These are phyloP conservation scores for Germaria angustata DNA, from an alignment of 2,888 invertebrate species.

Conservation along the genomic window DNA sequence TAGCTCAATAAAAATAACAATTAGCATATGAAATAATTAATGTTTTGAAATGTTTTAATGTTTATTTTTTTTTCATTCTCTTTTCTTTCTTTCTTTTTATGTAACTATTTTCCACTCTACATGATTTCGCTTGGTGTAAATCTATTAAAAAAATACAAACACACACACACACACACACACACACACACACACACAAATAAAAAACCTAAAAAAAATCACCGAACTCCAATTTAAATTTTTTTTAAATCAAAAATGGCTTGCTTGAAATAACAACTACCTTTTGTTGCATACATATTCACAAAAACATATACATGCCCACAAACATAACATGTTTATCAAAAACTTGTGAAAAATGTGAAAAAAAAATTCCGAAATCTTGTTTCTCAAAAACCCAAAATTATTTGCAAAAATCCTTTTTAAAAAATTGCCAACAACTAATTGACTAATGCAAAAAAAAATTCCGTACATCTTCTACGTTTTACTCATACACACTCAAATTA, in stretches of 20 bases:
- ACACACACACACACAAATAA: not conserved
- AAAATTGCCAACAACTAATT: slow-evolving; percentile 13
- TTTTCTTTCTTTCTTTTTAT: slow-evolving; percentile 66
- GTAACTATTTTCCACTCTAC: slow-evolving; percentile 56
- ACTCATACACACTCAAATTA: not conserved
- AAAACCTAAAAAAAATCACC: slow-evolving; percentile 12
- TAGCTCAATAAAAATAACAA: not conserved
- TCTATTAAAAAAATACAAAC: slow-evolving; percentile 26
- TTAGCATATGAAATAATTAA: slow-evolving; percentile 30
- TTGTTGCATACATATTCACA: not conserved
- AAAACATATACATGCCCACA: slow-evolving; percentile 3
- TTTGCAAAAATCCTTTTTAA: slow-evolving; percentile 20
- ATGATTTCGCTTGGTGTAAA: slow-evolving; percentile 39
- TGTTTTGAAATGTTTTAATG: slow-evolving; percentile 68
- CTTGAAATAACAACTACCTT: slow-evolving; percentile 50
- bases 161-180: no score
- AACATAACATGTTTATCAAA: slow-evolving; percentile 30
- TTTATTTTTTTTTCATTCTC: slow-evolving; percentile 69
- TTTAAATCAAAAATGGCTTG: slow-evolving; percentile 27
- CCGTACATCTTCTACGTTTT: not conserved
- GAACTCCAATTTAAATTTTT: slow-evolving; percentile 32
- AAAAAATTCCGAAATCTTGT: not conserved
- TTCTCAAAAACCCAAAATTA: not conserved
- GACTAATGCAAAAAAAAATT: not conserved
- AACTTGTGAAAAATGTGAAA: slow-evolving; percentile 23